Evolutionary conservation across 1,140 invertebrate species (phyloP).

Genomic region (Bombus superbus): DNA sequence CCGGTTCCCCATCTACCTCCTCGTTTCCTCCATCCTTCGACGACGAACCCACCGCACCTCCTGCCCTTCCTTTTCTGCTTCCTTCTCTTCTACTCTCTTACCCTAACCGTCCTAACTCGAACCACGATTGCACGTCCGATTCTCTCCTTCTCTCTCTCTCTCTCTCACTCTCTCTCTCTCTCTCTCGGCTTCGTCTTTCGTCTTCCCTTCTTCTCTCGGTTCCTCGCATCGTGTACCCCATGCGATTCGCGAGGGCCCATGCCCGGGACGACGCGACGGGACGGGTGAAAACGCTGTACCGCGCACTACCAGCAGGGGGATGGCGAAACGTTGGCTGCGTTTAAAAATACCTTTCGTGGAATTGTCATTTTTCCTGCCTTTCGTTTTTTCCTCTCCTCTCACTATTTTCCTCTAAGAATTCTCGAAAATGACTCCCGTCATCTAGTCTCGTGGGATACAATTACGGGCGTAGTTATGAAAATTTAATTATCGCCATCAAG

Average conservation of each 20-base stretch:
- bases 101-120: slow-evolving; percentile 56
- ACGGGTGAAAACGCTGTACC: slow-evolving; percentile 53
- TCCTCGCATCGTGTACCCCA: slow-evolving; percentile 53
- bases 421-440: background rate
- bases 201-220: background rate
- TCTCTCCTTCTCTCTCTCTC: background rate
- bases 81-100: slow-evolving; percentile 41
- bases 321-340: slow-evolving; percentile 63
- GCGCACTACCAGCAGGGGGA: slow-evolving; percentile 55
- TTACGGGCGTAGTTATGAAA: too few relatives aligned
- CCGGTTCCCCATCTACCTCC: slow-evolving; percentile 33
- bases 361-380: slow-evolving; percentile 36
- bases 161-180: background rate
- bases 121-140: slow-evolving; percentile 37
- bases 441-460: too few relatives aligned
- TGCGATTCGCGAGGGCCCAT: slow-evolving; percentile 65
- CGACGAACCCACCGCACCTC: slow-evolving; percentile 52
- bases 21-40: slow-evolving; percentile 57
- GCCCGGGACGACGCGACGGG: slow-evolving; percentile 11
- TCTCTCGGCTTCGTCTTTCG: background rate
- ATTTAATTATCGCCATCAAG: too few relatives aligned
- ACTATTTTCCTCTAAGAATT: background rate
- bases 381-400: background rate
- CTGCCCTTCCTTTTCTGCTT: slow-evolving; percentile 60
- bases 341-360: slow-evolving; percentile 75